Base-by-base conservation (phyloP, 1,140 invertebrate species). In the Anastrepha ludens region DNA sequence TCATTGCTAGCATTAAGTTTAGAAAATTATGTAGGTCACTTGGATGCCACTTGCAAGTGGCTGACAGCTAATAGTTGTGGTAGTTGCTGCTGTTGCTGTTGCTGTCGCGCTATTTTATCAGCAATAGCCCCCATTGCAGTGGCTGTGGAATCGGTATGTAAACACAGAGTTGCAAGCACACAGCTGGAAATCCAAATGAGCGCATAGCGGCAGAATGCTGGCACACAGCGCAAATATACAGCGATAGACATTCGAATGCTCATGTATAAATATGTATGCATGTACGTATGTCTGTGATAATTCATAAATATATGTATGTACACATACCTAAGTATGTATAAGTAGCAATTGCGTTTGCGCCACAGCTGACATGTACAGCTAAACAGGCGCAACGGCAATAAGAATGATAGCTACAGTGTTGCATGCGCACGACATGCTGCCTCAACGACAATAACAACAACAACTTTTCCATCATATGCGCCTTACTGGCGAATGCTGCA, bases 1-100 rank as follows among this genome's bases (percentile, higher is more conserved):
- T 62, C 50, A 60, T 86, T 86, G 85, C 85, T 60, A 60, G 44
- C 85, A 62, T 78, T n/a, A 78, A 58, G 70, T 78, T 62, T 60
- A 78, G 55, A 87, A 87, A 87, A 87, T 58, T 87, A 87, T 87
- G 87, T 87, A 60, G 87, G 87, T 87, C 87, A 87, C 29, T 87
- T 62, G 67, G 87, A 87, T 78, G 67, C 67, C 87, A 87, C 87
- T 87, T 87, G 67, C 67, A 81, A 81, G 74, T 81, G 74, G 47
- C 20, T 81, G 74, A n/a, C 44, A 20, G 67, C n/a, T 15, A 39
- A n/a, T 39, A 13, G 2, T 55, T 78, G 50, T 50, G 58, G 65
- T 29, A 59, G 70, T 78, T 87, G n/a, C 41, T 65, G 86, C 6
- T 15, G 62, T 47, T 87, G 86, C 86, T 67, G 20, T 17, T 41